Evolutionary conservation across 2,797 vertebrate genomes (phyloP), one percentile per base, ranked within the genome.

Genomic region (Phrynocephalus forsythii): DNA sequence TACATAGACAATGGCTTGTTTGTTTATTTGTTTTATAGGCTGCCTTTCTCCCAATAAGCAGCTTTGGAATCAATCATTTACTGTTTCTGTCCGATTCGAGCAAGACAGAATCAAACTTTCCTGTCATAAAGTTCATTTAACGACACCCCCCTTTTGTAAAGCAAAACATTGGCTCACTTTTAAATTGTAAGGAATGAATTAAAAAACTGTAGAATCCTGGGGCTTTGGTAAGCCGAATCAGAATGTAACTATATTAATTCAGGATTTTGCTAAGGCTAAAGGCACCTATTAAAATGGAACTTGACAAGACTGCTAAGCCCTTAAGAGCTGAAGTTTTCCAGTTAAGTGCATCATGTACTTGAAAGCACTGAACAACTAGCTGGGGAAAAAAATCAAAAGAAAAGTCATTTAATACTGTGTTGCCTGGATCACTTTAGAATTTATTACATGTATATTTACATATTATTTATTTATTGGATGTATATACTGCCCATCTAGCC

Each of bases 281-380:
- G 38, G 75, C 52, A 30, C 63, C 26, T 85, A 38, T 85, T 85
- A 78, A 78, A 85, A 63, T 78, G 44, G 83, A 68, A 78, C 60
- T 60, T 78, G 63, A 67, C 63, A 78, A 28, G 33, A 78, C 28
- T 78, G 75, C 84, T 85, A 85, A 85, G 75, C 44, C 60, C 75
- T 78, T 85, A 68, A 85, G 63, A 85, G 63, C 75, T 78, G 56
- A 78, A 77, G 75, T 85, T 85, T 85, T 78, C 44, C 75, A 78
- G 84, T 78, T 85, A 78, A 68, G 38, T 52, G 75, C 44, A 68
- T 44, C 20, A 20, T 67, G 84, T 69, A 69, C 63, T 85, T 85
- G 75, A 85, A 78, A 78, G 84, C 30, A 63, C 68, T 50, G 84
- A 85, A 78, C 84, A 85, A 63, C 11, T 44, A 30, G 28, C 63